A percentile compares a stretch with the other conserved stretches of the same genome.
Evolutionary conservation across 2,888 invertebrate genomes (phyloP).

Genomic region (Clivina fossor): DNA sequence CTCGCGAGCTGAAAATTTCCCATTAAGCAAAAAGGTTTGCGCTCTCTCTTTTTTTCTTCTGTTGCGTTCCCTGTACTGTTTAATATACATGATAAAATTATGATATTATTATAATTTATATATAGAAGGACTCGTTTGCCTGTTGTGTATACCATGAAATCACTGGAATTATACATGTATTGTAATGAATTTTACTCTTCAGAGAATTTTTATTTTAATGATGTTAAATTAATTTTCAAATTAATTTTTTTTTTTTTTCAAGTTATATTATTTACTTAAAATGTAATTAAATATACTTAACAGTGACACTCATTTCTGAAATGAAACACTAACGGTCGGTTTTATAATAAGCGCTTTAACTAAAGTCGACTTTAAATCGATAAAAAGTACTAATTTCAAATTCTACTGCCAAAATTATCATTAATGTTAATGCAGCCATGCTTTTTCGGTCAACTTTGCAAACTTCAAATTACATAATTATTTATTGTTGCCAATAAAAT

Average conservation of each 20-base stretch:
- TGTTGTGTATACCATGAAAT: background rate
- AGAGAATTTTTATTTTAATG: background rate
- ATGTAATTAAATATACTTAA: too few species aligned
- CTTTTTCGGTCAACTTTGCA: too few species aligned
- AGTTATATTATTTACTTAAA: background rate
- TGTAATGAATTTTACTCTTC: background rate
- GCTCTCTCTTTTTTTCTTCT: background rate
- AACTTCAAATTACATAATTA: too few species aligned
- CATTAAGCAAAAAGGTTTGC: conserved; percentile 54
- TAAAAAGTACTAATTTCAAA: too few species aligned
- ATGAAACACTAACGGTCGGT: too few species aligned
- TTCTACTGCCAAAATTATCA: too few species aligned
- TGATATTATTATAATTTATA: conserved; percentile 21
- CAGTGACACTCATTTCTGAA: too few species aligned
- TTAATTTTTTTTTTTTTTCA: background rate
- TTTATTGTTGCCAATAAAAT: too few species aligned
- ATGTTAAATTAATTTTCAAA: background rate
- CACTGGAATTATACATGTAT: background rate
- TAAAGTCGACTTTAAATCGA: too few species aligned
- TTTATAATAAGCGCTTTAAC: too few species aligned
- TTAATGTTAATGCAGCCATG: too few species aligned
- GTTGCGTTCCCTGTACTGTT: background rate
- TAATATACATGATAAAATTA: background rate
- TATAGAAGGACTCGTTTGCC: background rate
- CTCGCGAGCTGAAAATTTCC: conserved; percentile 43